Evolutionary conservation across 1,140 invertebrate species (phyloP), one percentile per base, ranked within the genome.

Genomic region (Ruditapes philippinarum): DNA sequence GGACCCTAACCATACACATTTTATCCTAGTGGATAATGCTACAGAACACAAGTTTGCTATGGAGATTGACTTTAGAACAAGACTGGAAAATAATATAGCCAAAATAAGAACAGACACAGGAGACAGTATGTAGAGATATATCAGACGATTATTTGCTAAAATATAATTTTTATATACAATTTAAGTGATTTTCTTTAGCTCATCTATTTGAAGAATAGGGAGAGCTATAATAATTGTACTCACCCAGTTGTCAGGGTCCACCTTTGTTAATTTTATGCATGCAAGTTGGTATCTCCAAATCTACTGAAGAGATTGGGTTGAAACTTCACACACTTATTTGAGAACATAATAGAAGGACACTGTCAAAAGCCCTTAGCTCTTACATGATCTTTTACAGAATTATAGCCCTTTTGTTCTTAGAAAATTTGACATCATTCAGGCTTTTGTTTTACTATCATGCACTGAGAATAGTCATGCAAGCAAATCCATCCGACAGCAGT

Each of bases 1-100:
- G 5, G 96, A 96, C 93, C 95, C 95, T 0, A 96, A 96, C 90
- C 96, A 96, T 91, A 94, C 96, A 0, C 96, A 96, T 90, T 96
- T 96, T 89, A 95, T 96, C 22, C 89, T 96, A 65, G 95, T 96
- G 14, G 96, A 96, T 90, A 95, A 96, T 92, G 96, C 96, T 0
- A 95, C 94, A 51, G 90, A 94, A 70, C 91, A 94, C 36, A 88
- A 93, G 51, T 96, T 94, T 92, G 94, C 92, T 54, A 91, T 89
- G 25, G 95, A 96, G 90, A 96, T 96, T 51, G 73, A 92, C 31
- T 94, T 96, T 70, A 62, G 95, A 17, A 92, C 93, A 5, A 62
- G 93, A n/a, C 92, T 96, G 36, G 95, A 96, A 90, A 92, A 92
- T 38, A 81, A 74, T 31, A 95, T 95, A 62, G 90, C 93, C 19